Base-by-base conservation (phyloP, 1,140 invertebrate species). In the Lysiphlebus fabarum region DNA sequence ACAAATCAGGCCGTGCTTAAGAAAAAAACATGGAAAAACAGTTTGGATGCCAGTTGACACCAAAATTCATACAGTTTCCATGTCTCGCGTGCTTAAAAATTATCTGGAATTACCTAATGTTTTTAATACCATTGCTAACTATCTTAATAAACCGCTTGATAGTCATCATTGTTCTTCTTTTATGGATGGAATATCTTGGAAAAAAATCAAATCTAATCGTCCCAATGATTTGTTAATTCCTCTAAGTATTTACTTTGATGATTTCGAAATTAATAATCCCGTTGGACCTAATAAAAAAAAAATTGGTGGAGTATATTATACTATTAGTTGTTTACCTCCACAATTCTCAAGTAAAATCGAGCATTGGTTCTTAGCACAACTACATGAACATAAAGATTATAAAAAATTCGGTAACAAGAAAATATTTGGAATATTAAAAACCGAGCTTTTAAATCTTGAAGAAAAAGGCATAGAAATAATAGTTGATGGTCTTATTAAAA, bases 391-490 rank as follows among this genome's bases (percentile, higher is more conserved):
- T 4, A 45, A 12, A 44, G 61, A 59, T 49, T 56, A 17, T 40
- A 50, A 56, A 50, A 49, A 59, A 43, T 42, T 51, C 36, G 33
- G 14, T 43, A 56, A 56, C 42, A 42, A 6, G 14, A 43, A 12
- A 56, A 44, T 59, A 9, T 50, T 65, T 41, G 33, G 44, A 50
- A 17, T 41, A 37, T 12, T 63, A 10, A 65, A 63, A 11, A 34
- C 61, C 7, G 56, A 65, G 48, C 45, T 65, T 7, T 42, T 57
- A 12, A 41, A 54, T 12, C 59, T 65, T 48, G 38, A 56, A 59
- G 36, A 37, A 11, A 57, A 63, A 37, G 65, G 65, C 10, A 64
- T 67, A 11, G 14, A 44, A 14, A 42, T 64, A 6, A 62, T 44
- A 43, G 45, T 65, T 36, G 48, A 64, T 56, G 58, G 59, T 42